Base-by-base conservation (phyloP, 1,140 invertebrate genomes). In the Drosophila ercepeae region DNA sequence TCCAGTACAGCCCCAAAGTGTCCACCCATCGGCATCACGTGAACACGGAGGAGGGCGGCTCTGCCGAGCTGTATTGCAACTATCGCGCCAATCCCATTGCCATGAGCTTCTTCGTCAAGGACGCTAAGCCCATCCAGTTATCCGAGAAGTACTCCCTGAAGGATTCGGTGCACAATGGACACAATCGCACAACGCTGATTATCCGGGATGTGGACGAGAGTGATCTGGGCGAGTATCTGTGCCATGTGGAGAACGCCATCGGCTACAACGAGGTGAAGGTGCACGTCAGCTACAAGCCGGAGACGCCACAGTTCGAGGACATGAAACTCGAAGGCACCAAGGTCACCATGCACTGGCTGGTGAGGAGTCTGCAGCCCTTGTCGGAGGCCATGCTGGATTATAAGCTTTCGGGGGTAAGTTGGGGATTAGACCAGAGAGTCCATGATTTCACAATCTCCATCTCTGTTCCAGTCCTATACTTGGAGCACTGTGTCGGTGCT, bases 311-410 rank as follows among this genome's bases (percentile, higher is more conserved):
- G 46, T 89, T 90, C 18, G 86, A 91, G 67, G 51, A 49, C 32
- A 77, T 71, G 19, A 34, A 44, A 21, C 69, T 90, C 18, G 75
- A 83, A 3, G 89, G 83, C 27, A 79, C 70, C 16, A 65, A 57
- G 34, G 77, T 89, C 1, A 90, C 74, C 0, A 60, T 90, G 53
- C 83, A 90, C 54, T 91, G 90, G 90, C 48, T 90, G n/a, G 89
- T 90, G 8, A 63, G 89, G 14, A 91, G 90, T 69, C 46, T 76
- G 1, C 89, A 91, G 58, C 75, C 86, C 1, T 65, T 91, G 1
- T 78, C 82, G 2, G 90, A 91, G 58, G 90, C 89, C 16, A 77
- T 91, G 36, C 21, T 91, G 21, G 77, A 91, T 27, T 91, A 90
- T 63, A 73, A 83, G 49, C 11, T 91, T 39, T 69, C 75, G 4